These are phyloP conservation scores for Sycophila texana DNA, from an alignment of 2,888 invertebrate species.

Conservation along the genomic window DNA sequence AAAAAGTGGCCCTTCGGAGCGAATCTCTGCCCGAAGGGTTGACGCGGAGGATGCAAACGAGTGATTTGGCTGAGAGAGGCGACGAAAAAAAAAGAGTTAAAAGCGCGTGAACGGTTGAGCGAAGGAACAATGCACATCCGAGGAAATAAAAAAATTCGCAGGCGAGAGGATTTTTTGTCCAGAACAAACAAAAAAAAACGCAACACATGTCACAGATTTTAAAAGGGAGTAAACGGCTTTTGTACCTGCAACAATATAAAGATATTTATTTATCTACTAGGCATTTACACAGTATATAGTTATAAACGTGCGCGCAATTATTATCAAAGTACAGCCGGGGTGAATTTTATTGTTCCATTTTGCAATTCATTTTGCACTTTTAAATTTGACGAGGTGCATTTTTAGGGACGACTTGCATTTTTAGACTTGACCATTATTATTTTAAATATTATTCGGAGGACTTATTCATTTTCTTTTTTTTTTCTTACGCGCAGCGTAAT, in stretches of 20 bases:
- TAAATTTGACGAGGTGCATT: too few species aligned
- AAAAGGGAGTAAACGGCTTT: constrained; percentile 60
- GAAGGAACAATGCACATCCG: neutral
- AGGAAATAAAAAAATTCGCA: constrained; percentile 22
- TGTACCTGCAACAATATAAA: constrained; percentile 67
- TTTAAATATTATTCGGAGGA: too few species aligned
- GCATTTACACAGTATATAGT: constrained; percentile 58
- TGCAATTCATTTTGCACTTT: too few species aligned
- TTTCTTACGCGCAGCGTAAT: too few species aligned
- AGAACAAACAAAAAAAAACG: neutral
- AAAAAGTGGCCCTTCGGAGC: too few species aligned
- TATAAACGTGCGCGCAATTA: constrained; percentile 54
- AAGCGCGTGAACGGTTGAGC: neutral
- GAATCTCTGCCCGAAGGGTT: too few species aligned
- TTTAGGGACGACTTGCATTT: neutral
- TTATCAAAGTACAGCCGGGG: constrained; percentile 15
- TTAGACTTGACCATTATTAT: too few species aligned
- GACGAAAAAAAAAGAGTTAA: too few species aligned
- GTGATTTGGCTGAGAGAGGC: too few species aligned
- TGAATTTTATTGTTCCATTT: neutral
- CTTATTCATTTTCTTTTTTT: neutral
- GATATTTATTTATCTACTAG: constrained; percentile 70
- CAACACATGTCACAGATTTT: neutral
- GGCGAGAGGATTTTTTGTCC: constrained; percentile 13
- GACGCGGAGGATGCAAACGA: too few species aligned